Conservation (phyloP, 2,113 vertebrate species). For the Ceyx cyanopectus region DNA sequence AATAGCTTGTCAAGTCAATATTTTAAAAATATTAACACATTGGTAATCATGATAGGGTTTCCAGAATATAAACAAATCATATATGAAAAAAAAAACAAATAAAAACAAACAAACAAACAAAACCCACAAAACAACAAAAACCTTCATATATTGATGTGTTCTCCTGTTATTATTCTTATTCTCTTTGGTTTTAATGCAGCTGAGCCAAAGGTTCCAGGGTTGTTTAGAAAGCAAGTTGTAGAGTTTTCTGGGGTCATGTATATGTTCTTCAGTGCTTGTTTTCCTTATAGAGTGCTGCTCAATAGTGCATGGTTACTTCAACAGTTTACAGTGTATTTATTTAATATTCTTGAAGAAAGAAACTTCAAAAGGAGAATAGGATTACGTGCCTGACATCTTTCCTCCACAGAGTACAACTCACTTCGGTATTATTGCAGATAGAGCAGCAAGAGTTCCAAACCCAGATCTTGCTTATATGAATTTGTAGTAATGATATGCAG, state of each 20-base stretch:
- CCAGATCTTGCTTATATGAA: background rate
- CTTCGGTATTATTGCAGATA: conserved; percentile 25
- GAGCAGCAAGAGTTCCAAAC: conserved; percentile 33
- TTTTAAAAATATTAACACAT: background rate
- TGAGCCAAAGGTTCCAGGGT: background rate
- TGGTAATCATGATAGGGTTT: background rate
- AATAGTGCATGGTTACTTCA: background rate
- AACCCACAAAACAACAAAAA: background rate
- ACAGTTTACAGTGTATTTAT: conserved; percentile 49
- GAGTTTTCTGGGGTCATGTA: background rate
- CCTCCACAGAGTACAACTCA: background rate
- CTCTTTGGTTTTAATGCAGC: conserved; percentile 6
- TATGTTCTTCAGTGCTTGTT: conserved; percentile 19
- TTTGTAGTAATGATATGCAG: conserved; percentile 12
- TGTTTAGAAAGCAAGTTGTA: conserved; percentile 1
- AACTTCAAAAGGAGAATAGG: conserved; percentile 51
- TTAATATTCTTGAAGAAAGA: conserved; percentile 60
- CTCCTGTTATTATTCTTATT: background rate
- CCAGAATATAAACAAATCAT: background rate
- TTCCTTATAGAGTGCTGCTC: conserved; percentile 12
- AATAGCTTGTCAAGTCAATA: background rate
- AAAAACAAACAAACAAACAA: too few relatives aligned
- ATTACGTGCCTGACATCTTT: conserved; percentile 15
- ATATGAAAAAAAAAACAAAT: background rate
- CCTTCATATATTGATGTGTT: background rate